Evolutionary conservation across 2,797 vertebrate species (phyloP), one percentile per base, ranked within the genome.

Genomic region (Onychomys arenicola): DNA sequence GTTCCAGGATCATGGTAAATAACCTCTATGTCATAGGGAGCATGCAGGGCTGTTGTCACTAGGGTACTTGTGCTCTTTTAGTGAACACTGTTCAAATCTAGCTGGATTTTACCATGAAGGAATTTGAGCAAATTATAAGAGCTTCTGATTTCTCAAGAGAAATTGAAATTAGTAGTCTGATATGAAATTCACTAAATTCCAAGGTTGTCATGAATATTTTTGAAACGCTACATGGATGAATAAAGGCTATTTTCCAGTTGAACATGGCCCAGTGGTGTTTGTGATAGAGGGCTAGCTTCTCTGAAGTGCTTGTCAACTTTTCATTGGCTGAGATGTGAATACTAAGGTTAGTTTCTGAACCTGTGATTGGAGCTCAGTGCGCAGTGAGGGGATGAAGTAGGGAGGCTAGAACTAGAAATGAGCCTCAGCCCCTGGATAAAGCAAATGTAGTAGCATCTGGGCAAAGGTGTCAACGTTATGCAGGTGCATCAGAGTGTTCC

Each of bases 101-200:
- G 29, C 10, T 83, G 19, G 63, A n/a, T 65, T 55, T 65, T 89
- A 34, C 49, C 5, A n/a, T 21, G 32, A 87, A 46, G 40, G 12
- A 85, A 92, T 85, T 67, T 65, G 71, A 93, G 25, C 19, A 59
- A 55, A 52, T 25, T 65, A 0, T 23, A 57, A 77, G 46, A 85
- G 13, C 29, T 90, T 85, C 40, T 91, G 29, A 40, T 76, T 84
- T 88, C 29, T 91, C 25, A 83, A 63, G 21, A 88, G 59, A 94
- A 93, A 27, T 59, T 3, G 43, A 92, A 91, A 75, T 85, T 16
- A 61, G 10, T 19, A 12, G 13, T 71, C 55, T 92, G 87, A 9
- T 83, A 21, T 87, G 29, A 86, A 32, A 93, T 76, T 46, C 80
- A 89, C 59, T 21, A 87, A 73, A 55, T 59, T 90, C 86, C 32